Evolutionary conservation across 2,113 vertebrate species (phyloP).

Genomic region (Gallinago undulata): DNA sequence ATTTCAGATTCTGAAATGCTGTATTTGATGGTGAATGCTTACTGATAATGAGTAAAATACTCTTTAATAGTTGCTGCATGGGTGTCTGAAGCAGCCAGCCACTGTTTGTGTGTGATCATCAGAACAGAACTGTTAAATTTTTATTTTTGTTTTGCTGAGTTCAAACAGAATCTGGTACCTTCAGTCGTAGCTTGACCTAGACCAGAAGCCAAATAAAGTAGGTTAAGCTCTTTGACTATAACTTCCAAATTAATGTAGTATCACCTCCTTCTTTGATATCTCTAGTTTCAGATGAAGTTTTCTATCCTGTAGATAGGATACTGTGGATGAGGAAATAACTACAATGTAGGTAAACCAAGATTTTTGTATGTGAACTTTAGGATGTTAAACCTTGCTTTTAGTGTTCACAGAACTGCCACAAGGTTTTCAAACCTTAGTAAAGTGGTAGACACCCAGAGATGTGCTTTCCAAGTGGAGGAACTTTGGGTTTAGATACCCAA

Average conservation of each 20-base stretch:
- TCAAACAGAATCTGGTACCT: neutral
- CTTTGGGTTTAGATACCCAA: neutral
- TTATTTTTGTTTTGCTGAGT: neutral
- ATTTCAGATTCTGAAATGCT: neutral
- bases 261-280: neutral
- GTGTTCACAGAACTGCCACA: neutral
- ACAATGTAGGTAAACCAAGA: neutral
- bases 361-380: neutral
- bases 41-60: neutral
- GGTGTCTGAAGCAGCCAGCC: neutral
- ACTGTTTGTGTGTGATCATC: neutral
- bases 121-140: neutral
- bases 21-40: neutral
- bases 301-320: neutral
- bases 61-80: neutral
- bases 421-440: neutral
- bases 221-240: neutral
- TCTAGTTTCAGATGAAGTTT: neutral
- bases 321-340: neutral
- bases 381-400: neutral
- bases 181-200: neutral
- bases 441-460: neutral
- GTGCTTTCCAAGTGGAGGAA: neutral
- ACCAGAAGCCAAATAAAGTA: neutral
- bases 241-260: neutral